A percentile compares a stretch with the other conserved stretches of the same genome.
These are phyloP conservation scores for human (Homo sapiens) DNA, from an alignment of 2,113 vertebrate genomes.

Conservation along the genomic window DNA sequence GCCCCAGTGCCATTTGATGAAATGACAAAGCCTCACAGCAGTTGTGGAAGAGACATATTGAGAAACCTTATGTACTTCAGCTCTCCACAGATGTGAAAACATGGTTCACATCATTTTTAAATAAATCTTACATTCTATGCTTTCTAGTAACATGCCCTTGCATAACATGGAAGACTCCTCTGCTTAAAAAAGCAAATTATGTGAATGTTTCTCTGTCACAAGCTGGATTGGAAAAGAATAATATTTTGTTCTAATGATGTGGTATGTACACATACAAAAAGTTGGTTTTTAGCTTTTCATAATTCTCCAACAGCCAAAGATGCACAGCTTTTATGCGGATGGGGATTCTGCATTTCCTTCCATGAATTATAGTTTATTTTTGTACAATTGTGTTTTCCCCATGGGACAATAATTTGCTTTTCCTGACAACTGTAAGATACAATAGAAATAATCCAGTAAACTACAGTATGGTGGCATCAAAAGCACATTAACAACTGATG, in stretches of 20 bases:
- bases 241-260: fast-evolving
- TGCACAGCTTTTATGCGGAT: no score
- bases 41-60: no score
- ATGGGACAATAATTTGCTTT: neutral
- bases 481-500: fast-evolving
- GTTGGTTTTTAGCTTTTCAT: no score
- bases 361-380: neutral
- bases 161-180: fast-evolving
- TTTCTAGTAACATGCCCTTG: neutral
- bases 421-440: neutral
- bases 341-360: neutral
- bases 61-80: no score
- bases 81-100: neutral
- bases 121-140: neutral
- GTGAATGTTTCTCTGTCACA: no score
- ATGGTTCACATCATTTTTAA: fast-evolving
- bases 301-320: neutral
- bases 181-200: neutral
- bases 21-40: neutral
- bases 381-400: neutral
- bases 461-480: fast-evolving
- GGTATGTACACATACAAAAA: fast-evolving
- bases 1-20: neutral
- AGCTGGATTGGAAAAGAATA: neutral
- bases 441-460: neutral